phyloP scores from a whole-genome alignment of 2,113 vertebrate genomes.

The Ornithorhynchus anatinus region DNA sequence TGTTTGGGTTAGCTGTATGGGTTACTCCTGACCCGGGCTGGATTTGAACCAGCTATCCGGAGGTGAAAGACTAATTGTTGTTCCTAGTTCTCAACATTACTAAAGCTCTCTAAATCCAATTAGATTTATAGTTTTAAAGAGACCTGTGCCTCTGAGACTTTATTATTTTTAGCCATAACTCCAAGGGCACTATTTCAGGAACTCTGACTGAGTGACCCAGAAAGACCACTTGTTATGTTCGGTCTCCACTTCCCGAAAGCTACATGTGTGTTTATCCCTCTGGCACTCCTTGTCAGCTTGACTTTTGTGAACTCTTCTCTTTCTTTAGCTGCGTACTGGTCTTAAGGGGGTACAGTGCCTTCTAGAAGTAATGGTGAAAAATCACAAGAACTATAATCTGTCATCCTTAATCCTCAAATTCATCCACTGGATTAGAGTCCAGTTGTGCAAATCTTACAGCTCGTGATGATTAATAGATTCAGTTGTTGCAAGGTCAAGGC shows the following conservation, averaged over 20 bases:
- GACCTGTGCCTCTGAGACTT: neutral
- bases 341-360: neutral
- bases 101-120: neutral
- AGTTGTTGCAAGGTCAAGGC: no score
- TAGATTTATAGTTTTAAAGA: slow-evolving; percentile 1
- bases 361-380: neutral
- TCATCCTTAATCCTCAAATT: neutral
- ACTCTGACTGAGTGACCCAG: neutral
- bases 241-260: neutral
- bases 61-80: neutral
- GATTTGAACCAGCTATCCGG: neutral
- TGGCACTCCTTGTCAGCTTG: neutral
- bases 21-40: neutral
- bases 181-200: neutral
- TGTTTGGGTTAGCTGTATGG: neutral
- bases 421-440: neutral
- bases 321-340: neutral
- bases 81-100: neutral
- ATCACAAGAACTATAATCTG: neutral
- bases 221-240: neutral
- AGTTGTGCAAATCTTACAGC: neutral
- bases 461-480: neutral
- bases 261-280: neutral
- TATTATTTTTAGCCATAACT: neutral
- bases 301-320: neutral